Conservation (phyloP, 2,113 vertebrate genomes). For the Dasypus novemcinctus region DNA sequence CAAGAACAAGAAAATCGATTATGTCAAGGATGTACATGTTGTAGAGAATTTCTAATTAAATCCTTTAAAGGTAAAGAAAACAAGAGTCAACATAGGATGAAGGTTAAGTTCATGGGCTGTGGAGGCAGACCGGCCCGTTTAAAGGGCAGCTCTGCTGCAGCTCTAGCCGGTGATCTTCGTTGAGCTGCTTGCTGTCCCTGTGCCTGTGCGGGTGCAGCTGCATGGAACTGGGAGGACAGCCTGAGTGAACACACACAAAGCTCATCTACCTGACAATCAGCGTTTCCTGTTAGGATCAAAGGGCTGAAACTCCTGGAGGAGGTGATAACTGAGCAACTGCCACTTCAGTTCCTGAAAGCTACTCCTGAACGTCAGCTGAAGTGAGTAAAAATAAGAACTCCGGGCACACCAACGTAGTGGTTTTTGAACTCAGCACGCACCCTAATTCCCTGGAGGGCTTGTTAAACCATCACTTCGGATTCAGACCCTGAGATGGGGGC, state of each 20-base stretch:
- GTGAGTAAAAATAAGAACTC: not conserved
- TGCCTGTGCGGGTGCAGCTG: not conserved
- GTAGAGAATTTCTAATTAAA: not conserved
- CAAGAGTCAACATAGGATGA: not conserved
- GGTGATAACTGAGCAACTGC: not conserved
- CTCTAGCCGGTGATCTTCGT: not conserved
- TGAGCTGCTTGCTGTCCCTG: not conserved
- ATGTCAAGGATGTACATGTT: not conserved
- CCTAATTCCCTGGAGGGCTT: not conserved
- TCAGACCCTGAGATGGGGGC: not conserved
- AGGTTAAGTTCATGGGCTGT: not conserved
- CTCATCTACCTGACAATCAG: not conserved
- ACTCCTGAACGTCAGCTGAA: not conserved
- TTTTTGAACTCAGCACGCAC: not conserved
- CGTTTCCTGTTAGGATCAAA: not conserved
- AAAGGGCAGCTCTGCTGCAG: not conserved
- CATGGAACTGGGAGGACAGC: not conserved
- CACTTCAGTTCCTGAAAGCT: not conserved
- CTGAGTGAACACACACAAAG: not conserved
- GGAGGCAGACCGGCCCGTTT: not conserved
- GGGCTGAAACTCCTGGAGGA: not conserved
- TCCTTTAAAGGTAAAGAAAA: not conserved
- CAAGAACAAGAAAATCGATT: conserved; percentile 55
- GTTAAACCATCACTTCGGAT: not conserved
- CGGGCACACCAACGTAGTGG: too few species aligned